A percentile compares a stretch with the other conserved stretches of the same genome.
These are phyloP conservation scores for Plectropomus leopardus DNA, from an alignment of 2,113 vertebrate species.

Conservation along the genomic window DNA sequence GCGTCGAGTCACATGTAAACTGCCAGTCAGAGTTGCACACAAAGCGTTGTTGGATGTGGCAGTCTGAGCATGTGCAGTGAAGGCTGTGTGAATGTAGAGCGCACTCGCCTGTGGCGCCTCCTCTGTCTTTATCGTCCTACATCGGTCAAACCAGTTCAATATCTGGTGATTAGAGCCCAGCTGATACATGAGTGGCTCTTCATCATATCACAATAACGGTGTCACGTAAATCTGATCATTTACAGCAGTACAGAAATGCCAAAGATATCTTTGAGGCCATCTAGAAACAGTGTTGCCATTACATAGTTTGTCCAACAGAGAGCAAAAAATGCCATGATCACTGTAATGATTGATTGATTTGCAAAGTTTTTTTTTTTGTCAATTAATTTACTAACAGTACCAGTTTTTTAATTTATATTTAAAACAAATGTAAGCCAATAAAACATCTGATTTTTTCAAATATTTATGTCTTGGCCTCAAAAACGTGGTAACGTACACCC, in stretches of 20 bases:
- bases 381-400: not conserved
- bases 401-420: no score
- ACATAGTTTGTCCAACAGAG: slow-evolving; percentile 2
- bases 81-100: slow-evolving; percentile 26
- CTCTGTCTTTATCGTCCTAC: not conserved
- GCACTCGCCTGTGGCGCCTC: slow-evolving; percentile 2
- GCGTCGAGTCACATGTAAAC: not conserved
- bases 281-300: slow-evolving; percentile 2
- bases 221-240: not conserved
- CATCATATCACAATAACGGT: not conserved
- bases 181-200: slow-evolving; percentile 3
- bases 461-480: not conserved
- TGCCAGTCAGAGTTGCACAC: slow-evolving; percentile 30
- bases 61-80: slow-evolving; percentile 54
- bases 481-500: not conserved
- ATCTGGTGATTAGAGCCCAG: not conserved
- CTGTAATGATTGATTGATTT: not conserved
- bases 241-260: slow-evolving; percentile 2
- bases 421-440: no score
- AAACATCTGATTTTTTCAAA: not conserved
- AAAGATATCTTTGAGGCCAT: slow-evolving; percentile 21
- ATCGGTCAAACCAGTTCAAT: slow-evolving; percentile 27
- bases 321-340: not conserved
- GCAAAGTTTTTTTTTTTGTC: not conserved
- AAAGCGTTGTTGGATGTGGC: slow-evolving; percentile 23